Evolutionary conservation across 2,797 vertebrate species (phyloP).

Genomic region (Leucoraja ocellata): DNA sequence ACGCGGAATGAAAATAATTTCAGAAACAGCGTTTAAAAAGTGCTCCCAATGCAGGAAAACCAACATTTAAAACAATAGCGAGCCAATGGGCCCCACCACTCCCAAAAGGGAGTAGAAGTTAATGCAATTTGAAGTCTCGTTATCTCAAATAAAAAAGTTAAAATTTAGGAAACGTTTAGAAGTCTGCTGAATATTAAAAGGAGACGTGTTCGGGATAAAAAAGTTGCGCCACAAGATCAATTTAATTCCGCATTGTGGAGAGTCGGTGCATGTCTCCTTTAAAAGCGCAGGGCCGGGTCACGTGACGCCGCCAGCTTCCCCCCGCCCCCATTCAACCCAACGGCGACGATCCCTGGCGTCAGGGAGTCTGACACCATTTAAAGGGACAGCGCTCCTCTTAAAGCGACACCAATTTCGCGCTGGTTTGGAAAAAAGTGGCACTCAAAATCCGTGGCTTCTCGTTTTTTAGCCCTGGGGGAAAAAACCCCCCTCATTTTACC

Average conservation of each 20-base stretch:
- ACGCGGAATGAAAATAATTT: background rate
- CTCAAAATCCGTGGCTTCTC: background rate
- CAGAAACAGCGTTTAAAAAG: background rate
- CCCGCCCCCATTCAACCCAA: constrained; percentile 27
- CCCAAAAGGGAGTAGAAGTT: background rate
- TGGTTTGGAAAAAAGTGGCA: background rate
- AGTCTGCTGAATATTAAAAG: background rate
- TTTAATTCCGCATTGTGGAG: background rate
- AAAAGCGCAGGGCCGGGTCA: background rate
- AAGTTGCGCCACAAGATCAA: background rate
- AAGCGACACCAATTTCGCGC: background rate
- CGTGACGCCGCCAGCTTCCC: background rate
- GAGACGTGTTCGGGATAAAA: background rate
- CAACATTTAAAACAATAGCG: background rate
- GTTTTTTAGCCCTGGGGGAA: no score
- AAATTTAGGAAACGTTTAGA: background rate
- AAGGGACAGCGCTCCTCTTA: constrained; percentile 22
- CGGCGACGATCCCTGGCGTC: constrained; percentile 17
- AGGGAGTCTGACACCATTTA: constrained; percentile 32
- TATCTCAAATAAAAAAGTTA: background rate
- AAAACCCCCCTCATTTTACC: no score
- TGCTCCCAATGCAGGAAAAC: background rate
- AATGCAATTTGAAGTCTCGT: background rate
- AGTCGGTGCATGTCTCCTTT: background rate
- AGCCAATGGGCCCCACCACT: constrained; percentile 8